These are phyloP conservation scores for Dryadula phaetusa DNA, from an alignment of 2,888 invertebrate genomes.

Conservation along the genomic window DNA sequence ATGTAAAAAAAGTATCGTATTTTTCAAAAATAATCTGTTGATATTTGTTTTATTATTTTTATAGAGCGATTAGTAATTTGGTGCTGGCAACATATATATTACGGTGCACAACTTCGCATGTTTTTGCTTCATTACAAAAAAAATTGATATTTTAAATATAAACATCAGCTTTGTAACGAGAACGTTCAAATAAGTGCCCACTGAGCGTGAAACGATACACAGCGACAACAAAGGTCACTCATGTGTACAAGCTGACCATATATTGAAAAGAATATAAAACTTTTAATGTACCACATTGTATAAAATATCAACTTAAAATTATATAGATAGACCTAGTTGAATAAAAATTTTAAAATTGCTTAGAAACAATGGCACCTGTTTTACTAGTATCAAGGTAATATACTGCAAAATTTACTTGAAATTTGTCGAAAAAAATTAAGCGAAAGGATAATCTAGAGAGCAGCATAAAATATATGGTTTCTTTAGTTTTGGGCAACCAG, in stretches of 20 bases:
- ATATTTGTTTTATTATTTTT: too few species aligned
- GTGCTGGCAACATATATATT: not conserved
- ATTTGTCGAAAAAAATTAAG: constrained; percentile 12
- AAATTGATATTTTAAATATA: constrained; percentile 52
- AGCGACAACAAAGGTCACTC: constrained; percentile 61
- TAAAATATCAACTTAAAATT: not conserved
- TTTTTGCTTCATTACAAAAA: constrained; percentile 36
- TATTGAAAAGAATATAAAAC: constrained; percentile 60
- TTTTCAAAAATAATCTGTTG: not conserved
- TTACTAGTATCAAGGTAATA: not conserved
- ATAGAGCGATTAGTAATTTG: not conserved
- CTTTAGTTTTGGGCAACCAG: constrained; percentile 14
- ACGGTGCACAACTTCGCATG: not conserved
- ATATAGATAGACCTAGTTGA: not conserved
- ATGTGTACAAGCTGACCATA: constrained; percentile 59
- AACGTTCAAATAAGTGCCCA: constrained; percentile 69
- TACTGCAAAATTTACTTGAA: not conserved
- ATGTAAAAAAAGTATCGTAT: not conserved
- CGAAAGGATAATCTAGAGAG: constrained; percentile 30
- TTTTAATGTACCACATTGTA: not conserved
- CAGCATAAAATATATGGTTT: constrained; percentile 4
- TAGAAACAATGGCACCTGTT: too few species aligned
- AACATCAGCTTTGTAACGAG: constrained; percentile 54
- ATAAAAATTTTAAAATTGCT: too few species aligned
- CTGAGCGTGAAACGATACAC: constrained; percentile 65